Conservation (phyloP, 2,113 vertebrate species). For the Parotia lawesii region DNA sequence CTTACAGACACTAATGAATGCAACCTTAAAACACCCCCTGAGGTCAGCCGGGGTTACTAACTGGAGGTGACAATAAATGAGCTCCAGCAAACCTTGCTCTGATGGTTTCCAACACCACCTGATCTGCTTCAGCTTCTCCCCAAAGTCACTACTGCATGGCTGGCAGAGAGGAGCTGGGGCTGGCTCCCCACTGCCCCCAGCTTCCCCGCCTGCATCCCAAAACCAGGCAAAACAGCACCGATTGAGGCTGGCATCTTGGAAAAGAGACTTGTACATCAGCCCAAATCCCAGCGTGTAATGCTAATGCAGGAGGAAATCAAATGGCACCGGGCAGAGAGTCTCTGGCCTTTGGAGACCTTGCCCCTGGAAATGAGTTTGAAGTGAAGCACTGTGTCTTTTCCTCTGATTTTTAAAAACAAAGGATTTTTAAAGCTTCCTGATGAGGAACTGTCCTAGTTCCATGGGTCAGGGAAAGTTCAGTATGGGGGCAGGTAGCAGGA, state of each 20-base stretch:
- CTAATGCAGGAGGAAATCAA: not conserved
- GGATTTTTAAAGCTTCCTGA: not conserved
- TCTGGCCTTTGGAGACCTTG: not conserved
- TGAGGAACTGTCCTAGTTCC: not conserved
- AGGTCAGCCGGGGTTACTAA: not conserved
- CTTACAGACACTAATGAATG: not conserved
- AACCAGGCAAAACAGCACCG: not conserved
- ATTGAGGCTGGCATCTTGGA: not conserved
- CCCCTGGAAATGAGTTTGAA: not conserved
- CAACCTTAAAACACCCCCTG: not conserved
- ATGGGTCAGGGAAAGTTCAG: not conserved
- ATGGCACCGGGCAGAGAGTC: not conserved
- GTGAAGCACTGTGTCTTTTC: not conserved
- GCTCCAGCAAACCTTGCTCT: not conserved
- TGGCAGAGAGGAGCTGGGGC: not conserved
- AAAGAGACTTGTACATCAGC: not conserved
- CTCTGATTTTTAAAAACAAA: not conserved
- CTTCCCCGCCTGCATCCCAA: not conserved
- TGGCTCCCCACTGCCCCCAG: not conserved
- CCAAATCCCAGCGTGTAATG: accelerated
- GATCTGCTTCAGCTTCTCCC: not conserved
- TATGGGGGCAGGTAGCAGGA: not conserved
- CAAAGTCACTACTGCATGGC: not conserved
- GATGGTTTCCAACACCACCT: not conserved
- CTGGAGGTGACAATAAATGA: not conserved